Conservation (phyloP, 2,888 invertebrate genomes). For the Drosophila rellima region DNA sequence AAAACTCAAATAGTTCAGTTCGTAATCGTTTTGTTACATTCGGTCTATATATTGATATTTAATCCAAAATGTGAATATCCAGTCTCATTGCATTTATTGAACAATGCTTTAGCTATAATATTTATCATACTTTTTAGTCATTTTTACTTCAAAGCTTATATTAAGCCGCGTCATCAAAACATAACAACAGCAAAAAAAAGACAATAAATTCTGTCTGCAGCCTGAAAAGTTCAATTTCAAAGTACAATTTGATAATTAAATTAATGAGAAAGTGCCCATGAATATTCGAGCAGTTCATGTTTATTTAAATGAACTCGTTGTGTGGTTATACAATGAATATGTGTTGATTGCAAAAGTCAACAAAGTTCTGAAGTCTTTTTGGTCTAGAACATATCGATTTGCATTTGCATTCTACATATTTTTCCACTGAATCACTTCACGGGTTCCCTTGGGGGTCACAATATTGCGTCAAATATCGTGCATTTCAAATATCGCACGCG, state of each 20-base stretch:
- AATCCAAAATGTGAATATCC: slow-evolving; percentile 16
- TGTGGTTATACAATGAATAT: not conserved
- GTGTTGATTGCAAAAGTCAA: not conserved
- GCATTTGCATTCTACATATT: not conserved
- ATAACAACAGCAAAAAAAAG: not conserved
- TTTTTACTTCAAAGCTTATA: slow-evolving; percentile 17
- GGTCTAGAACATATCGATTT: not conserved
- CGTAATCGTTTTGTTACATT: not conserved
- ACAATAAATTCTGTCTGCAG: not conserved
- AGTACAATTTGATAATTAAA: not conserved
- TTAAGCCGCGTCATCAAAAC: not conserved
- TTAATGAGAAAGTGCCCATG: not conserved
- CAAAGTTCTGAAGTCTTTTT: not conserved
- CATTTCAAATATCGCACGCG: slow-evolving; percentile 66
- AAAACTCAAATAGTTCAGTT: slow-evolving; percentile 23
- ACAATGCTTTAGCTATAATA: not conserved
- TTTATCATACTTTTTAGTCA: slow-evolving; percentile 15
- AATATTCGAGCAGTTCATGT: not conserved
- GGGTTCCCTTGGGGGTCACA: slow-evolving; percentile 3
- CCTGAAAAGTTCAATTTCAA: not conserved
- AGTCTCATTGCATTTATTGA: not conserved
- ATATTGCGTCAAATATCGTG: slow-evolving; percentile 66
- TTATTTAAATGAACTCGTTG: not conserved
- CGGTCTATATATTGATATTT: slow-evolving; percentile 2
- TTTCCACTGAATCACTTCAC: too few species aligned